Evolutionary conservation across 2,113 vertebrate species (phyloP).

Genomic region (Ochotona curzoniae): DNA sequence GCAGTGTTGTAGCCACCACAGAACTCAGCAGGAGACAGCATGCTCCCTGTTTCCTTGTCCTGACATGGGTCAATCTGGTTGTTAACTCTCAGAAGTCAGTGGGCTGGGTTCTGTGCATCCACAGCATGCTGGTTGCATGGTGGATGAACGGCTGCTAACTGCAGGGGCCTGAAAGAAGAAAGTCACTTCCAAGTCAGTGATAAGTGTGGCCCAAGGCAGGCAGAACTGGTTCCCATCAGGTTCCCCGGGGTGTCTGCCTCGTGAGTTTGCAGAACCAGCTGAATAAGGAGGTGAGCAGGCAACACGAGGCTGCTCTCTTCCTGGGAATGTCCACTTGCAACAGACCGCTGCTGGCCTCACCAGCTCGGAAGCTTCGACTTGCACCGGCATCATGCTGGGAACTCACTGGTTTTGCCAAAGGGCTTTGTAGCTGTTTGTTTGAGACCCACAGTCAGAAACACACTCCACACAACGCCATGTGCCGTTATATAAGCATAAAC

Average conservation of each 20-base stretch:
- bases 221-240: no score
- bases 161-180: neutral
- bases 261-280: neutral
- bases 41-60: no score
- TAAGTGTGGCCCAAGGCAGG: neutral
- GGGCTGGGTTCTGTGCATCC: neutral
- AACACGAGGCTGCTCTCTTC: neutral
- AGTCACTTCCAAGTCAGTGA: neutral
- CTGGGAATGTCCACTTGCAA: neutral
- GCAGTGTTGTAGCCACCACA: neutral
- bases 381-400: no score
- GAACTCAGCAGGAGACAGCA: neutral
- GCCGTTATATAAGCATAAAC: neutral
- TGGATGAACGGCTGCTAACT: neutral
- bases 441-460: neutral
- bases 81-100: neutral
- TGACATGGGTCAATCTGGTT: neutral
- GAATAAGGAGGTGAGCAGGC: neutral
- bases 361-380: no score
- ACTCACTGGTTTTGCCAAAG: no score
- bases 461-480: neutral
- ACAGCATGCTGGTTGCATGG: neutral
- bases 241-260: neutral
- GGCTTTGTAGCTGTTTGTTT: no score
- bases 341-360: no score